Base-by-base conservation (phyloP, 1,140 invertebrate genomes). In the Steinernema feltiae region DNA sequence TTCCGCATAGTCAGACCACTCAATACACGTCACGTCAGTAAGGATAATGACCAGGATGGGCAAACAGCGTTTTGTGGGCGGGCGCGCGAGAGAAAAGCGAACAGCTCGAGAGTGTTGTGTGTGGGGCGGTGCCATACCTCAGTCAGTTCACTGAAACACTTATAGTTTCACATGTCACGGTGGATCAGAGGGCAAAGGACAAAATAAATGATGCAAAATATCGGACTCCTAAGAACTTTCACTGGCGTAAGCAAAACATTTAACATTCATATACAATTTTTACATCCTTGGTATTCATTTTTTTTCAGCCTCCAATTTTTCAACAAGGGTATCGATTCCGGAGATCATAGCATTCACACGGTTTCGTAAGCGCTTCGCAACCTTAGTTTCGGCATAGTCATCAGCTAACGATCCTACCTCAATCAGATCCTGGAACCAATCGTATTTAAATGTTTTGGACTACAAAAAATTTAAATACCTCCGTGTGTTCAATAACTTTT, bases 291-390 rank as follows among this genome's bases (percentile, higher is more conserved):
- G 35, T 18, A 7, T 41, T 18, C 35, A 41, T 41, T 32, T 74
- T 72, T 77, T 82, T 32, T 82, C 79, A 2, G 72, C 74, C 70
- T 82, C 78, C 18, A 82, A 69, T 29, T 81, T 78, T 21, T 53
- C 75, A 2, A 82, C 79, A 24, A 82, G 70, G n/a, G 78, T 32
- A 48, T 82, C 81, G 15, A 82, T 77, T 30, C 78, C 73, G 30
- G 81, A 48, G 27, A 82, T 82, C 79, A 82, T 82, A 2, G 81
- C 74, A 31, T 82, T 82, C 17, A 82, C 71, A 31, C 79, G 74
- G 29, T 73, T 29, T 30, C 81, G 41, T 0, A 82, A 72, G 2
- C 81, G 76, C 32, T 82, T 82, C 18, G 81, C 81, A 46, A 81
- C 70, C 70, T 82, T 82, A 0, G 73, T 70, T 48, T 82, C 81